phyloP scores from a whole-genome alignment of 37 sponge, comb jelly and placozoan genomes.

The Aphrocallistes beatrix region DNA sequence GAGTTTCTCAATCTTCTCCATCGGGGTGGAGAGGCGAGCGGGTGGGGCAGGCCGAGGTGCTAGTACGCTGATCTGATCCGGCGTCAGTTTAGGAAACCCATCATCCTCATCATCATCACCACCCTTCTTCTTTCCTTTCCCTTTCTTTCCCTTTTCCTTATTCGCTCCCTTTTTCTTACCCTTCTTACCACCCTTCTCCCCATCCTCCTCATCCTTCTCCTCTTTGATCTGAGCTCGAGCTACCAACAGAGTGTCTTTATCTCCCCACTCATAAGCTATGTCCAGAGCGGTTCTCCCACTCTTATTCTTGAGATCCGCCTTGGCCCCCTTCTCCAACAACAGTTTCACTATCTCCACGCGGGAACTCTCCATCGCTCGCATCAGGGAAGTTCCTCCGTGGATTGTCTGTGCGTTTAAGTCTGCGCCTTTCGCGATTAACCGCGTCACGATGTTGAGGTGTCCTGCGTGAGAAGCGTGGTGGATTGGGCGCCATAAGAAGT shows the following conservation, averaged over 20 bases:
- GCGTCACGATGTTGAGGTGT: conserved; percentile 56
- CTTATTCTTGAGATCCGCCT: conserved; percentile 49
- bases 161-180: conserved; percentile 41
- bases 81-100: background rate
- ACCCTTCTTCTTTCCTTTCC: background rate
- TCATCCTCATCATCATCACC: background rate
- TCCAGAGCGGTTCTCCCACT: conserved; percentile 57
- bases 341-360: conserved; percentile 56
- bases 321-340: conserved; percentile 72
- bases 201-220: conserved; percentile 32
- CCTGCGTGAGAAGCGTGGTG: conserved; percentile 86
- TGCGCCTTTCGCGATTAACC: conserved; percentile 59
- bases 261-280: conserved; percentile 68
- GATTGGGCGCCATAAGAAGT: conserved; percentile 83
- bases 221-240: conserved; percentile 17
- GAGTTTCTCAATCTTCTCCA: conserved; percentile 35
- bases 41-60: conserved; percentile 50
- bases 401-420: conserved; percentile 71
- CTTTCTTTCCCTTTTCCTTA: conserved; percentile 22
- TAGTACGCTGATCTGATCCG: background rate
- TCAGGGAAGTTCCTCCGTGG: conserved; percentile 93
- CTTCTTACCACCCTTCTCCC: conserved; percentile 19
- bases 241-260: conserved; percentile 24
- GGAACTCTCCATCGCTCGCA: conserved; percentile 89
- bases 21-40: conserved; percentile 47